Evolutionary conservation across 2,888 invertebrate genomes (phyloP).

Genomic region (Pseudococcus longispinus): DNA sequence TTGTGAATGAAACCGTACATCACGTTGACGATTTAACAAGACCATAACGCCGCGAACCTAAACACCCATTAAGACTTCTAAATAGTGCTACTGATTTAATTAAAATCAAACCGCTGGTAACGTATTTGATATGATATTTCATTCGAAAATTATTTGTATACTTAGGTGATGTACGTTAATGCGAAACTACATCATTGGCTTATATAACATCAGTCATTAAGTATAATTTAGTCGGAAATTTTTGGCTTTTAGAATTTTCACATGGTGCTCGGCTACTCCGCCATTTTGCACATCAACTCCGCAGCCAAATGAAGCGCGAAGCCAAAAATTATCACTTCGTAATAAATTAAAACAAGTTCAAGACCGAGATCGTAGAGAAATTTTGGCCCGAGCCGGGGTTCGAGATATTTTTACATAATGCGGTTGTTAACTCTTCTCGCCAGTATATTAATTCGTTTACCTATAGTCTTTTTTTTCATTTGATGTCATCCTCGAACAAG

Average conservation of each 20-base stretch:
- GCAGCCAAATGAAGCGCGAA: conserved; percentile 31
- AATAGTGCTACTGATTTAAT: neutral
- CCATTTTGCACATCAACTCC: neutral
- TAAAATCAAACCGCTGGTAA: conserved; percentile 5
- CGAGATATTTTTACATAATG: conserved; percentile 42
- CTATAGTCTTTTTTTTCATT: neutral
- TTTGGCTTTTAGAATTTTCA: conserved; percentile 37
- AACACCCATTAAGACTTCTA: conserved; percentile 10
- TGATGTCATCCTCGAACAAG: no score
- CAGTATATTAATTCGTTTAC: neutral
- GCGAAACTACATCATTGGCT: neutral
- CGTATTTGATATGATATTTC: conserved; percentile 18
- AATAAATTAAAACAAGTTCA: conserved; percentile 44
- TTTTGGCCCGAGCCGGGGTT: conserved; percentile 31
- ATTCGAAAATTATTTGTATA: neutral
- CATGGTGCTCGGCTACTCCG: neutral
- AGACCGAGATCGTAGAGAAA: neutral
- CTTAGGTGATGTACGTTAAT: neutral
- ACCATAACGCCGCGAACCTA: neutral
- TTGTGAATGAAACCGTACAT: neutral
- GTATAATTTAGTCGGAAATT: conserved; percentile 1
- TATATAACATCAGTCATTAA: neutral
- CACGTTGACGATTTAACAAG: neutral
- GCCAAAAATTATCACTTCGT: conserved; percentile 37
- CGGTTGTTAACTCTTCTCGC: conserved; percentile 29